phyloP scores from a whole-genome alignment of 2,113 vertebrate species.

The Lampris megalopsis region DNA sequence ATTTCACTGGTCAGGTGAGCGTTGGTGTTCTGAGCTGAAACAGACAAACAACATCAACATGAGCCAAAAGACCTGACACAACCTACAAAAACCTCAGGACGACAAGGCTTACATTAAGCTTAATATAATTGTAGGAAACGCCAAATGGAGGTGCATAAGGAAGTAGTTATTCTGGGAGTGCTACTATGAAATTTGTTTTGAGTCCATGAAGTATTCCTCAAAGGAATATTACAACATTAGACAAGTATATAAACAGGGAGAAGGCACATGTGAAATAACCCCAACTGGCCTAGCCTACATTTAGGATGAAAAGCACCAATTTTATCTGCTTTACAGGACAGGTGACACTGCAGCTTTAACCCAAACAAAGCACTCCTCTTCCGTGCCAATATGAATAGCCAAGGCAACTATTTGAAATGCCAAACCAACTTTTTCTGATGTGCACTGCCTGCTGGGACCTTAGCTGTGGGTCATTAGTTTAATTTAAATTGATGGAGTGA shows the following conservation, averaged over 20 bases:
- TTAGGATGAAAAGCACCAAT: neutral
- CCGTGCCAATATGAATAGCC: neutral
- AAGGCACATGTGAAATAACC: neutral
- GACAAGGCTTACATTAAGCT: conserved; percentile 14
- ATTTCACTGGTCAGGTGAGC: neutral
- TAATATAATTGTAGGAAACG: conserved; percentile 26
- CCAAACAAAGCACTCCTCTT: neutral
- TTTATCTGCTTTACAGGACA: neutral
- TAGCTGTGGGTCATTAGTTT: conserved; percentile 17
- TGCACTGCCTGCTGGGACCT: neutral
- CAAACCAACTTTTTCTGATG: neutral
- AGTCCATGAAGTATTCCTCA: neutral
- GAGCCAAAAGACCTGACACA: neutral
- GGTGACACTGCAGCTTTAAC: neutral
- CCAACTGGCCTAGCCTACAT: neutral
- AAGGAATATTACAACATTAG: neutral
- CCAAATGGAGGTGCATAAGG: neutral
- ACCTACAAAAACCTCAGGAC: neutral
- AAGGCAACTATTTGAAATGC: neutral
- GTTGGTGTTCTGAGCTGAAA: neutral
- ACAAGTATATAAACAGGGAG: neutral
- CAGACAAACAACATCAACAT: conserved; percentile 5
- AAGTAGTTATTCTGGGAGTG: neutral
- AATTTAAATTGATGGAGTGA: conserved; percentile 9
- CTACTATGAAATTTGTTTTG: neutral